Conservation (phyloP, 2,888 invertebrate species). For the Lepidonotus clava region DNA sequence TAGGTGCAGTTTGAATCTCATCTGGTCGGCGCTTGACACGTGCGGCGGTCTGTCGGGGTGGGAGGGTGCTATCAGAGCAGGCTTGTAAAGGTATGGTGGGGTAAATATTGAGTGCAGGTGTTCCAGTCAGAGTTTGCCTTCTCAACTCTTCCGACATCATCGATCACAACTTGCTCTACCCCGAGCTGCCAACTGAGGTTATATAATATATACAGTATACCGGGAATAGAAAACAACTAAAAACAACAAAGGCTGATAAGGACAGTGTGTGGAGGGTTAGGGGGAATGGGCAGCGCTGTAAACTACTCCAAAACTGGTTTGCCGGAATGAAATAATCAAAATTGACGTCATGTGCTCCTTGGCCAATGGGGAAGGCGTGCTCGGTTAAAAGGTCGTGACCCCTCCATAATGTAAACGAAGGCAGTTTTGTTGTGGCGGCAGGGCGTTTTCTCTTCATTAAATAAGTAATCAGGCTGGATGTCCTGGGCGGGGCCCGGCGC, state of each 20-base stretch:
- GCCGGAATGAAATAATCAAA: background rate
- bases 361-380: constrained; percentile 24
- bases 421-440: constrained; percentile 9
- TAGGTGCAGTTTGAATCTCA: constrained; percentile 9
- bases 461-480: constrained; percentile 46
- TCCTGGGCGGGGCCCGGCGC: background rate
- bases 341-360: constrained; percentile 1
- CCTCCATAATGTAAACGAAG: constrained; percentile 20
- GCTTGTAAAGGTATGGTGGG: background rate
- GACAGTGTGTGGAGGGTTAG: background rate
- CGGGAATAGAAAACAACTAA: background rate
- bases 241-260: too few relatives aligned
- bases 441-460: constrained; percentile 36
- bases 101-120: constrained; percentile 6
- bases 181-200: background rate
- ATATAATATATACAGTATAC: background rate
- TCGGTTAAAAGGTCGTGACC: constrained; percentile 28
- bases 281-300: background rate
- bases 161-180: too few relatives aligned
- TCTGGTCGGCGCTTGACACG: constrained; percentile 16
- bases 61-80: background rate
- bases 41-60: background rate
- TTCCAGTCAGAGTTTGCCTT: background rate
- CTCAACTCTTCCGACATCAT: background rate
- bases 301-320: background rate